phyloP scores from a whole-genome alignment of 1,140 invertebrate species.

The Cydia splendana region DNA sequence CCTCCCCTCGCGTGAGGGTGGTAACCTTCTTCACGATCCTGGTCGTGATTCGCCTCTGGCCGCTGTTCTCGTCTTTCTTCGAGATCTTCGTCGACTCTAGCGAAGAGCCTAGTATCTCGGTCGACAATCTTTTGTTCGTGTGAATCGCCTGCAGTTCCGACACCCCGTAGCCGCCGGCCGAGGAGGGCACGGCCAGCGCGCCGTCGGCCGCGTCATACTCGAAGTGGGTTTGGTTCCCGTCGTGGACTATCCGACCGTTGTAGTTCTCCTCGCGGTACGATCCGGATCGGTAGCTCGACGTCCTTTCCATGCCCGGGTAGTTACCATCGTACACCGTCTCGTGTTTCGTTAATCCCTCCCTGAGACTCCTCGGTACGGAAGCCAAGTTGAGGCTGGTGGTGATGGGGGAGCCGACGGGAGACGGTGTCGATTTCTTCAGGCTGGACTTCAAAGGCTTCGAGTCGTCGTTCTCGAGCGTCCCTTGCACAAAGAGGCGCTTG shows the following conservation, averaged over 20 bases:
- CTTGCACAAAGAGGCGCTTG: slow-evolving; percentile 89
- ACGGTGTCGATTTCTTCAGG: slow-evolving; percentile 74
- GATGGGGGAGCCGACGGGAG: slow-evolving; percentile 79
- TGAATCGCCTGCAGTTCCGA: slow-evolving; percentile 87
- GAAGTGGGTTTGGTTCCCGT: slow-evolving; percentile 78
- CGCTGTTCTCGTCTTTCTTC: slow-evolving; percentile 84
- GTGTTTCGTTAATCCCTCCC: slow-evolving; percentile 69
- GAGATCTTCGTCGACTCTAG: slow-evolving; percentile 90
- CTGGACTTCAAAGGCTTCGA: slow-evolving; percentile 80
- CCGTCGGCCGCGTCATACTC: slow-evolving; percentile 74
- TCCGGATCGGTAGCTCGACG: slow-evolving; percentile 65
- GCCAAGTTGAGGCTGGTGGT: slow-evolving; percentile 80
- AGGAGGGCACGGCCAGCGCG: slow-evolving; percentile 64
- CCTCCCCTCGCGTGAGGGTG: slow-evolving; percentile 92
- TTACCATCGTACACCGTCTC: slow-evolving; percentile 77
- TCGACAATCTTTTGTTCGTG: slow-evolving; percentile 90
- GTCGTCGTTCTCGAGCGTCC: slow-evolving; percentile 83
- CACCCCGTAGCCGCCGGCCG: slow-evolving; percentile 68
- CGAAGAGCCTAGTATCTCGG: slow-evolving; percentile 90
- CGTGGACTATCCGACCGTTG: slow-evolving; percentile 74
- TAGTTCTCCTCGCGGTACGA: slow-evolving; percentile 72
- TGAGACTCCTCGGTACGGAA: slow-evolving; percentile 73
- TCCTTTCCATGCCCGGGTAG: slow-evolving; percentile 70
- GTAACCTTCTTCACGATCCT: slow-evolving; percentile 94
- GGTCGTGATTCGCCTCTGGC: slow-evolving; percentile 89